Evolutionary conservation across 2,888 invertebrate genomes (phyloP).

Genomic region (Lottia scabra): DNA sequence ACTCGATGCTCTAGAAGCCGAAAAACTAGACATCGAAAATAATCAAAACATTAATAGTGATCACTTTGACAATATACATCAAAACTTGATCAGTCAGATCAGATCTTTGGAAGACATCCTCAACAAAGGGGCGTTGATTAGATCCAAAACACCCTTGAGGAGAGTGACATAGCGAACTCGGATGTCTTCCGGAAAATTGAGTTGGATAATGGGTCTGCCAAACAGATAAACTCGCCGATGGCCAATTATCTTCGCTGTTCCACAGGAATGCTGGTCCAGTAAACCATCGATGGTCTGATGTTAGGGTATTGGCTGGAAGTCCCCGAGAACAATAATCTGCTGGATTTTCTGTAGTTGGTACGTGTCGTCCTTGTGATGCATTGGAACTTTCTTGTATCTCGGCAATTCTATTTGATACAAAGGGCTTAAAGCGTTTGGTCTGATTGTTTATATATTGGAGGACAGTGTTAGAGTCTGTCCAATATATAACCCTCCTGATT

Average conservation of each 20-base stretch:
- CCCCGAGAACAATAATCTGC: conserved; percentile 7
- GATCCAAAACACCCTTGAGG: not conserved
- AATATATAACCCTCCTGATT: not conserved
- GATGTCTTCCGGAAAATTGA: not conserved
- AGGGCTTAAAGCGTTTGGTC: conserved; percentile 7
- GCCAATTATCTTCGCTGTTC: not conserved
- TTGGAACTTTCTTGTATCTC: not conserved
- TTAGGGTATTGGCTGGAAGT: not conserved
- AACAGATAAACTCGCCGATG: not conserved
- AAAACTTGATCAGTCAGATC: not conserved
- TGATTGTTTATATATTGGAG: conserved; percentile 8
- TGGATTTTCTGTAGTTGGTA: not conserved
- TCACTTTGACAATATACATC: too few relatives aligned
- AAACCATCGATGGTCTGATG: conserved; percentile 3
- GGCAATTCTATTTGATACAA: not conserved
- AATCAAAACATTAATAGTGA: not conserved
- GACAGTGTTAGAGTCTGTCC: not conserved
- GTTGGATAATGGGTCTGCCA: too few relatives aligned
- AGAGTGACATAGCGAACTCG: not conserved
- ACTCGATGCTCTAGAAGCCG: not conserved
- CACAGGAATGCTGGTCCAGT: not conserved
- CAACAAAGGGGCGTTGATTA: not conserved
- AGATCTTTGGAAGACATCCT: too few relatives aligned
- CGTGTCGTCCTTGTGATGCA: not conserved
- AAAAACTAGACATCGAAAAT: not conserved